A percentile compares a stretch with the other conserved stretches of the same genome.
Evolutionary conservation across 2,797 vertebrate species (phyloP).

Genomic region (Limosa lapponica): DNA sequence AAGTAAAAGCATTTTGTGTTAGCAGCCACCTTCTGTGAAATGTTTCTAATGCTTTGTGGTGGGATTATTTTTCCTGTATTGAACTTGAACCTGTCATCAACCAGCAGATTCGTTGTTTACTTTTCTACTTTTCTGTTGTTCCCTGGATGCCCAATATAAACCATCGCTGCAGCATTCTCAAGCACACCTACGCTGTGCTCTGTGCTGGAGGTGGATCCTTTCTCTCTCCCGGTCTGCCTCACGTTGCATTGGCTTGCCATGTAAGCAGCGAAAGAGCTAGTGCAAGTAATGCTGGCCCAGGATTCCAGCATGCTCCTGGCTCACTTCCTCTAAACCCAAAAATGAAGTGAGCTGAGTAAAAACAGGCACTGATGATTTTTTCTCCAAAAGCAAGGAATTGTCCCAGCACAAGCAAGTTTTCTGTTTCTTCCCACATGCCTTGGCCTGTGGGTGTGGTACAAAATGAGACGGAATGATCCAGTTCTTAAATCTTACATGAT

Average conservation of each 20-base stretch:
- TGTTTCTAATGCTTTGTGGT: constrained; percentile 4
- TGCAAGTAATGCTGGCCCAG: not conserved
- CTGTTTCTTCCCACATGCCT: not conserved
- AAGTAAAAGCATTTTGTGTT: not conserved
- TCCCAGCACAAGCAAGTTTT: not conserved
- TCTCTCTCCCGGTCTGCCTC: not conserved
- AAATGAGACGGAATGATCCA: not conserved
- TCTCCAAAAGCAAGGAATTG: not conserved
- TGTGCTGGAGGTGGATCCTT: not conserved
- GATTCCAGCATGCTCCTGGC: not conserved
- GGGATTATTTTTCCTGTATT: not conserved
- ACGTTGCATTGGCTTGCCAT: not conserved
- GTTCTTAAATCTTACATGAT: not conserved
- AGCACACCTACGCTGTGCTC: rapidly evolving
- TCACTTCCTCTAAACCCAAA: not conserved
- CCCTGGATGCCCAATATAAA: not conserved
- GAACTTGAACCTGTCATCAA: not conserved
- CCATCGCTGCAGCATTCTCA: not conserved
- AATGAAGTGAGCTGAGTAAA: not conserved
- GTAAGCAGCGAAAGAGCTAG: not conserved
- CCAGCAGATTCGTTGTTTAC: not conserved
- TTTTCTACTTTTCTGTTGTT: not conserved
- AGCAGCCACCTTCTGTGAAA: not conserved
- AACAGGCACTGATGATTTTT: not conserved
- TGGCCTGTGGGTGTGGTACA: not conserved